A percentile compares a stretch with the other conserved stretches of the same genome.
Conservation (phyloP, 2,797 vertebrate species). For the Aotus griseimembra region DNA sequence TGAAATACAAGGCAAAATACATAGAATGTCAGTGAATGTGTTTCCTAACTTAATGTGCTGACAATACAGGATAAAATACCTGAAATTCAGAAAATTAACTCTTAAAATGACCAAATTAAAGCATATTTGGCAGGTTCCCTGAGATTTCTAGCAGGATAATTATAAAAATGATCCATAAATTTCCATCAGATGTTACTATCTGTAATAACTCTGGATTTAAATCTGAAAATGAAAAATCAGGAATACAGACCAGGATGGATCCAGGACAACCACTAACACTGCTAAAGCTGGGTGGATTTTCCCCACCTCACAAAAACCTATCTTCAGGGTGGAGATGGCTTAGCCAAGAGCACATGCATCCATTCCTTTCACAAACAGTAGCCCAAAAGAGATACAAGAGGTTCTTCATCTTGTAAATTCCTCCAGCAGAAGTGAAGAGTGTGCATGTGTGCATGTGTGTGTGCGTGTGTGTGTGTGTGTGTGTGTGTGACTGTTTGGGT, state of each 20-base stretch:
- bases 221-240: background rate
- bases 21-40: background rate
- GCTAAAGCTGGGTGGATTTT: background rate
- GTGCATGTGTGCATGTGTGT: no score
- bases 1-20: background rate
- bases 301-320: background rate
- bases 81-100: background rate
- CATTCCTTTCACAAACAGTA: background rate
- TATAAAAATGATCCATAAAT: background rate
- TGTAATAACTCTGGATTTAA: background rate
- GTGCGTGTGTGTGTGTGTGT: background rate
- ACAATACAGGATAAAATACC: background rate
- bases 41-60: background rate
- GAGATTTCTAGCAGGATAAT: slow-evolving; percentile 8
- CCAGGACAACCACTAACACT: background rate
- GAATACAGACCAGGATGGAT: background rate
- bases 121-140: background rate
- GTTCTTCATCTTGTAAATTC: background rate
- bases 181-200: background rate
- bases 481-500: background rate
- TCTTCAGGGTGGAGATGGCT: background rate
- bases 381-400: background rate
- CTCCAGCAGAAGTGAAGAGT: background rate
- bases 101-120: slow-evolving; percentile 31
- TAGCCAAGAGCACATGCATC: background rate